Evolutionary conservation across 2,888 invertebrate genomes (phyloP).

Genomic region (Clostera curtula): DNA sequence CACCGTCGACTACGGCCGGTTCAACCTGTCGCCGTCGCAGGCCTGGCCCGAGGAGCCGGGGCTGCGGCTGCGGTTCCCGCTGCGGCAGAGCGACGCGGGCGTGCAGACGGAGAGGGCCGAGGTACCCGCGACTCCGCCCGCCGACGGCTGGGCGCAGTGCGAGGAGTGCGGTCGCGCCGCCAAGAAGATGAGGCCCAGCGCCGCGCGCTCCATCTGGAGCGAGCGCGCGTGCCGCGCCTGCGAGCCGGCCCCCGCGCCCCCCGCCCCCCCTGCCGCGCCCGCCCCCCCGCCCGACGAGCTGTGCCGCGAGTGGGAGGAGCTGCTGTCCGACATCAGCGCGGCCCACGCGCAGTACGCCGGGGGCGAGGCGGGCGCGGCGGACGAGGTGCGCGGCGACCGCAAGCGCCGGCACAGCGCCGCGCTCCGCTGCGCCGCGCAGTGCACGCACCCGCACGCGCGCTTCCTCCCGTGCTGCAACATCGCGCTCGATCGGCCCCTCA

Average conservation of each 20-base stretch:
- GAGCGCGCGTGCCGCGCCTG: conserved; percentile 36
- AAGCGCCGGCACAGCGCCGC: conserved; percentile 75
- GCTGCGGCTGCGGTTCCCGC: conserved; percentile 81
- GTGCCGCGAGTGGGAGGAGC: conserved; percentile 76
- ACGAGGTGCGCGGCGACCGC: conserved; percentile 53
- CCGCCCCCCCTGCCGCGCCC: conserved; percentile 12
- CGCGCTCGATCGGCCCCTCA: conserved; percentile 59
- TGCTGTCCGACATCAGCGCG: conserved; percentile 75
- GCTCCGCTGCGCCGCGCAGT: conserved; percentile 40
- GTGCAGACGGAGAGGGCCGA: conserved; percentile 46
- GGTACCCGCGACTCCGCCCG: conserved; percentile 23
- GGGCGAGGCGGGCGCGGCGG: conserved; percentile 25
- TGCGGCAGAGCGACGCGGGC: conserved; percentile 47
- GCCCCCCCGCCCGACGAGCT: conserved; percentile 54
- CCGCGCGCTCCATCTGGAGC: conserved; percentile 38
- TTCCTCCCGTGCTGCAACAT: conserved; percentile 67
- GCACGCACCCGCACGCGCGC: conserved; percentile 62
- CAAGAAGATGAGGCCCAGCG: conserved; percentile 55
- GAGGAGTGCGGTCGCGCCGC: conserved; percentile 52
- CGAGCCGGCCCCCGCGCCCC: conserved; percentile 31
- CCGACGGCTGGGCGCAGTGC: conserved; percentile 36
- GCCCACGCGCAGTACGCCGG: conserved; percentile 68
- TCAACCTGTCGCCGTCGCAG: conserved; percentile 47
- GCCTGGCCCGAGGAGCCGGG: conserved; percentile 49
- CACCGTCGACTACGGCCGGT: conserved; percentile 55